Conservation (phyloP, 2,888 invertebrate genomes). For the Lasioglossum oenotherae region DNA sequence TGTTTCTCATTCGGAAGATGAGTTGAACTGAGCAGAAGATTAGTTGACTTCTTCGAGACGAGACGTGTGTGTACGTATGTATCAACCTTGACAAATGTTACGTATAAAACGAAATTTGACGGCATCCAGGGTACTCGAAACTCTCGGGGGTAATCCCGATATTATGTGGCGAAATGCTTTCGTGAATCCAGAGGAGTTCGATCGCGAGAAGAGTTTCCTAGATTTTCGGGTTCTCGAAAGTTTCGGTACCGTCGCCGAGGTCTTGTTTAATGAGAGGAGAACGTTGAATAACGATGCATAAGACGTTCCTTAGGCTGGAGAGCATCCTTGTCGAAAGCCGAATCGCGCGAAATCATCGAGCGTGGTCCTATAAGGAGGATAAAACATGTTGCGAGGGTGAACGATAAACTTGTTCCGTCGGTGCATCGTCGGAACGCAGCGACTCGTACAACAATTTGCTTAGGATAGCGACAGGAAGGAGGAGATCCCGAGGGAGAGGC, state of each 20-base stretch:
- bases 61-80: neutral
- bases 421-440: constrained; percentile 30
- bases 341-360: neutral
- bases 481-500: constrained; percentile 24
- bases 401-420: constrained; percentile 29
- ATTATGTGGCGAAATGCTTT: neutral
- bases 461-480: constrained; percentile 48
- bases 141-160: no score
- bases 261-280: neutral
- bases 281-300: neutral
- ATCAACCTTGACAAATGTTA: neutral
- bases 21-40: neutral
- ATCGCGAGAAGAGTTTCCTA: neutral
- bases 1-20: no score
- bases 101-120: neutral
- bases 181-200: neutral
- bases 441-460: constrained; percentile 56
- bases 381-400: constrained; percentile 22
- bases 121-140: no score
- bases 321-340: neutral
- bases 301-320: neutral
- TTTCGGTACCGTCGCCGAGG: neutral
- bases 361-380: neutral
- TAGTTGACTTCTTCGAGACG: neutral
- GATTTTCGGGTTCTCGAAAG: neutral